Evolutionary conservation across 64 coral and sea anemone species (phyloP).

Genomic region (Hydrozoanthus tunicans): DNA sequence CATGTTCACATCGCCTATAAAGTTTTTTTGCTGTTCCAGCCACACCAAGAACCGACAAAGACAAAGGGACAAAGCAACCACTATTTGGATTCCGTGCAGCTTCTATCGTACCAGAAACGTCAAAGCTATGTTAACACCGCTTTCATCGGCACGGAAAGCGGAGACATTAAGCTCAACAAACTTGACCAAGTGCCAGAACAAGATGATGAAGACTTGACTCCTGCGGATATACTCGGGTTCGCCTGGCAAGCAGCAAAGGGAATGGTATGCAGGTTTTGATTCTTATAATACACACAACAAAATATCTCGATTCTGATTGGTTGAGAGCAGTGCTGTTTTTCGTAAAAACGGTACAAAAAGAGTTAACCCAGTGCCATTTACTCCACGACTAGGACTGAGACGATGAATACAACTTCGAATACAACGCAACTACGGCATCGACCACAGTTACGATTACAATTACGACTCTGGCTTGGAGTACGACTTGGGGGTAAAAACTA

Average conservation of each 20-base stretch:
- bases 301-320: too few relatives aligned
- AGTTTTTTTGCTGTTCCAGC: background rate
- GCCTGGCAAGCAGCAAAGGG: slow-evolving; percentile 30
- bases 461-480: too few relatives aligned
- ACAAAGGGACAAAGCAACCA: background rate
- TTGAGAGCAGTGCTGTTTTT: too few relatives aligned
- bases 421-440: too few relatives aligned
- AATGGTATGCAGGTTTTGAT: background rate
- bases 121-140: background rate
- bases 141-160: background rate
- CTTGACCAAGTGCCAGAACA: background rate
- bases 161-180: background rate
- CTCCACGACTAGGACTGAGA: too few relatives aligned
- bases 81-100: background rate
- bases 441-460: too few relatives aligned
- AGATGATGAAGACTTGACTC: slow-evolving; percentile 12
- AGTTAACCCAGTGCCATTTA: too few relatives aligned
- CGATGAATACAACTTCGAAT: too few relatives aligned
- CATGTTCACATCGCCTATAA: too few relatives aligned
- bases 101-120: background rate
- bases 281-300: too few relatives aligned
- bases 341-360: too few relatives aligned
- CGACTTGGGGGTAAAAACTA: too few relatives aligned
- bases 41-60: background rate
- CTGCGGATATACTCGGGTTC: slow-evolving; percentile 2